Base-by-base conservation (phyloP, 2,888 invertebrate species). In the Calliscelio sp. region DNA sequence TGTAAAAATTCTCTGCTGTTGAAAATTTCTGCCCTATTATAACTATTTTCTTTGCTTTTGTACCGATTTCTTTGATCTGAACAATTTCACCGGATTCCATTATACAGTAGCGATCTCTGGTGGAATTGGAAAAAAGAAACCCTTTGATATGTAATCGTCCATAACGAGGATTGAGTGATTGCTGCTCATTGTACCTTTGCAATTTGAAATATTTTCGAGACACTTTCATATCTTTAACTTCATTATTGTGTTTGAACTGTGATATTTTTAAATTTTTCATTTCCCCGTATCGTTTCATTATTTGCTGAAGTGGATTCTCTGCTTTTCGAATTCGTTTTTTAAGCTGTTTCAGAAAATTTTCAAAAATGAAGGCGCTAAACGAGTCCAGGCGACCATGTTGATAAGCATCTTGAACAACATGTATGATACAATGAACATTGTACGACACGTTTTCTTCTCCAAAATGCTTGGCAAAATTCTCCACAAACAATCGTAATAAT, bases 81-180 rank as follows among this genome's bases (percentile, higher is more conserved):
- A 74, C 63, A 20, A 74, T 20, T 24, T 61, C 63, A 20, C 41
- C 25, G 38, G n/a, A 55, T 8, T 53, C 41, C 53, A 63, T 63
- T 0, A 74, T 16, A 24, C 74, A 74, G 44, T n/a, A 74, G 10
- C 74, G 38, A 74, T 74, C 44, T 44, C 38, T 73, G 18, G 38
- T 51, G 5, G 4, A 5, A 16, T 25, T 61, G 8, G 38, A 25
- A 20, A 51, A 73, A 35, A 51, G 6, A 1, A 74, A 32, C 0
- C 32, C 46, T 11, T 66, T 77, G 4, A 32, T 35, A 14, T 22
- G 32, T 22, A 73, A 38, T 25, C 61, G 49, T 51, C 49, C 38
- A 51, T 61, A 73, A 18, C 61, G 0, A 18, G 73, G 73, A 61
- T 61, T 61, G 0, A 61, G 14, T 14, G 71, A 49, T 2, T 59